Conservation (phyloP, 1,140 invertebrate genomes). For the Cotesia glomerata region DNA sequence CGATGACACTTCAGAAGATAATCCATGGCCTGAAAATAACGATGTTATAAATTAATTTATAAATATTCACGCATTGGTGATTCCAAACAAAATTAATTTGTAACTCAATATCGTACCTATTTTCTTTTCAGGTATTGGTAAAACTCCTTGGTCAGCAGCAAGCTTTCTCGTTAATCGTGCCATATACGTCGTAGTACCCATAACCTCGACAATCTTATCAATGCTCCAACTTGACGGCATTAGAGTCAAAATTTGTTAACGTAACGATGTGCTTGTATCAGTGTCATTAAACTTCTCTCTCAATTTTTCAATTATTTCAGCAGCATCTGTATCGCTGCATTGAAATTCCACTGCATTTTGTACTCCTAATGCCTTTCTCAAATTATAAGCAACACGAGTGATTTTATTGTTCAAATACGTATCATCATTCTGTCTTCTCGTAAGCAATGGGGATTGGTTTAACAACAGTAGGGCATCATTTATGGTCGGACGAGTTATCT, state of each 20-base stretch:
- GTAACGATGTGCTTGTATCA: not conserved
- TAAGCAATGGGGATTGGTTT: no score
- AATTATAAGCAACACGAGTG: no score
- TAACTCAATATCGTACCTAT: not conserved
- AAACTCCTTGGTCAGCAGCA: not conserved
- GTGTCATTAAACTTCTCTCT: constrained; percentile 1
- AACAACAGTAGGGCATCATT: constrained; percentile 25
- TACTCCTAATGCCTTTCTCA: no score
- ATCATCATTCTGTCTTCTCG: no score
- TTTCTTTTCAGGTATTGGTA: not conserved
- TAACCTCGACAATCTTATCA: constrained; percentile 5
- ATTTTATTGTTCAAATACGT: no score
- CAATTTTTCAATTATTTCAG: not conserved
- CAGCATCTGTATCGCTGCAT: no score
- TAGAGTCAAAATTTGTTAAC: constrained; percentile 20
- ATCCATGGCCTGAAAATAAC: not conserved
- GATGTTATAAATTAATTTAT: no score
- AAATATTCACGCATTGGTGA: no score
- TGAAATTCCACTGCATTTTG: no score
- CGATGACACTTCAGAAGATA: no score
- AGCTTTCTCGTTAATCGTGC: constrained; percentile 1
- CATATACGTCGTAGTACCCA: constrained; percentile 5
- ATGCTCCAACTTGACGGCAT: constrained; percentile 5
- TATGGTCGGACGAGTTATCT: constrained; percentile 20
- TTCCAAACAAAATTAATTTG: constrained; percentile 28